Evolutionary conservation across 2,113 vertebrate genomes (phyloP).

Genomic region (Gnathonemus echidnorhynchus): DNA sequence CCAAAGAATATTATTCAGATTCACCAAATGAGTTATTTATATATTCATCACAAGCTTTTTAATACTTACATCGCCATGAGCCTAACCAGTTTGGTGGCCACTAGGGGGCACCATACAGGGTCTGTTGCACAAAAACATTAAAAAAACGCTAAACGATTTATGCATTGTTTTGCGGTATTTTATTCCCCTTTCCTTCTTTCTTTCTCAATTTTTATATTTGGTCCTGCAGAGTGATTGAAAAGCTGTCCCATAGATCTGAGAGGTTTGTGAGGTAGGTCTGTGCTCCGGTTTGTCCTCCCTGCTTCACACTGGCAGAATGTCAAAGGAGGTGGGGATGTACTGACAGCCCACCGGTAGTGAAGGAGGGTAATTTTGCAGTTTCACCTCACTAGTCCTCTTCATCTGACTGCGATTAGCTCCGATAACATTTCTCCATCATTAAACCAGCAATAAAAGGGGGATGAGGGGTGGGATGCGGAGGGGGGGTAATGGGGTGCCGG

Average conservation of each 20-base stretch:
- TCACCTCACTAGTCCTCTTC: conserved; percentile 80
- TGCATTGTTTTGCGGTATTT: conserved; percentile 39
- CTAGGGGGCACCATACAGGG: conserved; percentile 17
- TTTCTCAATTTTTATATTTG: conserved; percentile 53
- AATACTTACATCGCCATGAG: not conserved
- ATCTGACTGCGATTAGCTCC: conserved; percentile 85
- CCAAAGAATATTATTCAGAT: not conserved
- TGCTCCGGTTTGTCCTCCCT: conserved; percentile 73
- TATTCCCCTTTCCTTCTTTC: conserved; percentile 39
- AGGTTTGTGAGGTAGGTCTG: conserved; percentile 73
- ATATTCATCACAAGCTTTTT: not conserved
- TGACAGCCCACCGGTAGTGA: conserved; percentile 33
- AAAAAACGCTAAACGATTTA: conserved; percentile 33
- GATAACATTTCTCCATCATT: conserved; percentile 80
- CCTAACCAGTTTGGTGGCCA: not conserved
- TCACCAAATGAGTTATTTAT: not conserved
- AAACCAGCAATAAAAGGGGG: conserved; percentile 58
- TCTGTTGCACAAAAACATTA: conserved; percentile 16
- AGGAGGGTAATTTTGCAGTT: conserved; percentile 72
- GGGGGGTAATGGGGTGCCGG: conserved; percentile 43
- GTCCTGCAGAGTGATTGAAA: conserved; percentile 65
- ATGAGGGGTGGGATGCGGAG: conserved; percentile 32
- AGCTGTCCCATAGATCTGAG: conserved; percentile 68
- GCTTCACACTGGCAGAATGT: conserved; percentile 67
- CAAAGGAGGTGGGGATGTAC: conserved; percentile 38